These are phyloP conservation scores for Lordiphosa clarofinis DNA, from an alignment of 1,140 invertebrate genomes.

Conservation along the genomic window DNA sequence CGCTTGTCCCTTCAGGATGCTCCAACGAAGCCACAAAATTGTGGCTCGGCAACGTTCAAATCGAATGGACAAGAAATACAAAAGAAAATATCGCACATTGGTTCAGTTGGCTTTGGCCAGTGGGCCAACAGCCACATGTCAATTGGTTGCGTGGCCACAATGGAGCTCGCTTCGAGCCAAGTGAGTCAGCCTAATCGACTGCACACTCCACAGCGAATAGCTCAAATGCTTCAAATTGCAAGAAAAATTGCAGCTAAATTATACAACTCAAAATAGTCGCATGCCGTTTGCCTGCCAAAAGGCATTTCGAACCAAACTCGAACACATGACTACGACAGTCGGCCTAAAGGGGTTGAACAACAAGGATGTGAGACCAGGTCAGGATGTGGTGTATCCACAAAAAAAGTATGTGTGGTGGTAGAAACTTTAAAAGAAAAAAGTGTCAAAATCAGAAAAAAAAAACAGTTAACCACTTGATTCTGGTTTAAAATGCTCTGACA, in stretches of 20 bases:
- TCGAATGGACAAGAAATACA: neutral
- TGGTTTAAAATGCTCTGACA: too few relatives aligned
- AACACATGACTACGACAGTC: too few relatives aligned
- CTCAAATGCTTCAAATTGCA: conserved; percentile 10
- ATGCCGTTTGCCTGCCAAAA: too few relatives aligned
- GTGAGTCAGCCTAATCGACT: conserved; percentile 1
- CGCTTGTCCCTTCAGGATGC: neutral
- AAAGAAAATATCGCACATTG: conserved; percentile 1
- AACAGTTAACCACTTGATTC: too few relatives aligned
- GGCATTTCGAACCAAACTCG: conserved; percentile 1
- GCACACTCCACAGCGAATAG: conserved; percentile 2
- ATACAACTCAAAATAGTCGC: too few relatives aligned
- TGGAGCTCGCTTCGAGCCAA: conserved; percentile 1
- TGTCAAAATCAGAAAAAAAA: too few relatives aligned
- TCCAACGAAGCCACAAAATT: conserved; percentile 38
- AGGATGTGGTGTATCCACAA: too few relatives aligned
- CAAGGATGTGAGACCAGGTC: too few relatives aligned
- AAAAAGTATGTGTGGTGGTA: too few relatives aligned
- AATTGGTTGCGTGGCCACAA: conserved; percentile 8
- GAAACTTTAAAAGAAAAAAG: too few relatives aligned
- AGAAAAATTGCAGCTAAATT: neutral
- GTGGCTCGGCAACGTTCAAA: conserved; percentile 16
- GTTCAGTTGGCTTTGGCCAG: neutral
- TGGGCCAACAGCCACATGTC: conserved; percentile 3
- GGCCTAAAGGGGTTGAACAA: too few relatives aligned